Percentiles rank a stretch among this genome's conserved stretches.
phyloP scores from a whole-genome alignment of 2,888 invertebrate species.

The Lepidocyrtinus sp. region DNA sequence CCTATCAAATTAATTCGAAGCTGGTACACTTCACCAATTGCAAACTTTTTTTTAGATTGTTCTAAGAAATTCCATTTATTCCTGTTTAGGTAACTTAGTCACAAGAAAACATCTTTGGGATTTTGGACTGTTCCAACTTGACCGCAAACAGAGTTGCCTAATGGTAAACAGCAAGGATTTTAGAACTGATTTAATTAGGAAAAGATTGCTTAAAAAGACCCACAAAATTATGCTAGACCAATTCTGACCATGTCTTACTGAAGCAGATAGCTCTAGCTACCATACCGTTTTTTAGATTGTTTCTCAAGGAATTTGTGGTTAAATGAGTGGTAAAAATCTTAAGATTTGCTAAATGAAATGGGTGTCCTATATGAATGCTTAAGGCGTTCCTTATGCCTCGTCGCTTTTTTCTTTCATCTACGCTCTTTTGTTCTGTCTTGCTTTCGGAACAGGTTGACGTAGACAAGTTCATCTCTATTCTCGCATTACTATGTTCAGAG shows the following conservation, averaged over 20 bases:
- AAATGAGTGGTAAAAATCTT: slow-evolving; percentile 58
- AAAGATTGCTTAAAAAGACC: neutral
- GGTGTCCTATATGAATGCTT: slow-evolving; percentile 43
- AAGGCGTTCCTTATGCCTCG: slow-evolving; percentile 43
- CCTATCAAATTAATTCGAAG: too few relatives aligned
- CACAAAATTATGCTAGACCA: too few relatives aligned
- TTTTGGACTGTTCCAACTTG: too few relatives aligned
- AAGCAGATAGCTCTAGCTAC: too few relatives aligned
- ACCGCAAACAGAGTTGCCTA: too few relatives aligned
- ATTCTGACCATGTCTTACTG: too few relatives aligned
- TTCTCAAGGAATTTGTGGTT: slow-evolving; percentile 47
- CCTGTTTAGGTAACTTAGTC: too few relatives aligned
- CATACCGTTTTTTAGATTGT: slow-evolving; percentile 23
- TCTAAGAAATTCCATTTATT: too few relatives aligned
- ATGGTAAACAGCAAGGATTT: too few relatives aligned
- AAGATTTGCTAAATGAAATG: slow-evolving; percentile 57
- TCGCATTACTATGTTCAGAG: neutral
- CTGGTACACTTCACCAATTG: too few relatives aligned
- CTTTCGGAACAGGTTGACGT: slow-evolving; percentile 45
- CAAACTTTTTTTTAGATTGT: too few relatives aligned
- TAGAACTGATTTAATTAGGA: neutral
- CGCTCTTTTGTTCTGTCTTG: slow-evolving; percentile 32
- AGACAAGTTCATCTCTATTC: slow-evolving; percentile 52
- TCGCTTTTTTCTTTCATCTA: slow-evolving; percentile 24
- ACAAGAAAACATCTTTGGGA: too few relatives aligned